Evolutionary conservation across 37 sponge, comb jelly and placozoan species (phyloP).

Genomic region (Aphrocallistes beatrix): DNA sequence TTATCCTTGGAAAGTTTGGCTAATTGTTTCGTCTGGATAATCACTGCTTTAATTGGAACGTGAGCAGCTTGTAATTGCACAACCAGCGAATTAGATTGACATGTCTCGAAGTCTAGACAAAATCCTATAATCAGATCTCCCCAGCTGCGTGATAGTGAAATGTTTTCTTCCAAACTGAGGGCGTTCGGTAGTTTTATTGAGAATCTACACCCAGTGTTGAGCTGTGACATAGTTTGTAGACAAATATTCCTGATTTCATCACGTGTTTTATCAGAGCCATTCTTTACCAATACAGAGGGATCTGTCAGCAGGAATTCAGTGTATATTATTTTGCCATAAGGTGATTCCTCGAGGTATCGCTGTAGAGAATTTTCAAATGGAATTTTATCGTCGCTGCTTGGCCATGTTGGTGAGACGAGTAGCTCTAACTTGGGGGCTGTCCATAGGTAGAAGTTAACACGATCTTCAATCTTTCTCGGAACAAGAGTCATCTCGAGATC

Average conservation of each 20-base stretch:
- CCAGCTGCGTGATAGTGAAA: not conserved
- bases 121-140: not conserved
- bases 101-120: not conserved
- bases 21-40: not conserved
- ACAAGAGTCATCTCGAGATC: not conserved
- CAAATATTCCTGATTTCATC: not conserved
- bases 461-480: not conserved
- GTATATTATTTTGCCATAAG: not conserved
- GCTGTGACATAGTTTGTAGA: not conserved
- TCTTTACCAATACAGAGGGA: not conserved
- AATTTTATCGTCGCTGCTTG: not conserved
- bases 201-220: constrained; percentile 2
- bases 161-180: not conserved
- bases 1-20: not conserved
- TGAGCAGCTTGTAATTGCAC: not conserved
- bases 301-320: not conserved
- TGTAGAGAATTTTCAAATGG: not conserved
- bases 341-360: not conserved
- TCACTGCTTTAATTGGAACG: not conserved
- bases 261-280: not conserved
- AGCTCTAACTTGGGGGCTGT: not conserved
- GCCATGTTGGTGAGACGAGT: not conserved
- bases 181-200: not conserved
- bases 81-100: not conserved
- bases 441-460: not conserved